Base-by-base conservation (phyloP, 92 coral and sea anemone species). In the Meandrina meandrites region DNA sequence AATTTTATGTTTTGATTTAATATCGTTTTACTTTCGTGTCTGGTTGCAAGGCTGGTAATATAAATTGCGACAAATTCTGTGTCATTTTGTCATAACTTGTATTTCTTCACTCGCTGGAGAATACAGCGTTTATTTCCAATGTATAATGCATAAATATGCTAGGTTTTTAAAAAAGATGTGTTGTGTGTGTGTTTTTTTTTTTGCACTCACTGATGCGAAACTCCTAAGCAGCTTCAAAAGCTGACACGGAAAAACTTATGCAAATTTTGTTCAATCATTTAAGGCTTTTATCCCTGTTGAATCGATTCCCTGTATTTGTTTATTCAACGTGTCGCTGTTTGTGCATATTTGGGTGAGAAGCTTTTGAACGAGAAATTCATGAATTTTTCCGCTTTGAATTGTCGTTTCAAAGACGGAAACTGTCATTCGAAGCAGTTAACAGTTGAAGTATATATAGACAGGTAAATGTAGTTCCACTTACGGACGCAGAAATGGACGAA, bases 191-290 rank as follows among this genome's bases (percentile, higher is more conserved):
- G 24, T 12, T 32, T 70, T 32, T 28, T 28, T 69, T 69, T 13
- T 30, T 48, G 53, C 53, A 28, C 16, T 19, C 47, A 6, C 24
- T 73, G 78, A 34, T 34, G 78, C 78, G 53, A 73, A 71, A 34
- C 8, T 14, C 27, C 78, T 19, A 34, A 48, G 6, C 14, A 24
- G 17, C 62, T 19, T 51, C 19, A 37, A 75, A n/a, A 32, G 19
- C 32, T 15, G 78, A 82, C 86, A 40, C 56, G 54, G 54, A 47
- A 75, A 28, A 53, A 56, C 22, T n/a, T 85, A 85, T 85, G 88
- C 75, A 85, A 85, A 85, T 85, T 77, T 19, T 28, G 75, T 76
- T 77, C 76, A 64, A 76, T 37, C 87, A 85, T 4, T 10, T 5
- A 40, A 21, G 24, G 11, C 60, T 40, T 28, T 84, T 24, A 60